Evolutionary conservation across 2,888 invertebrate species (phyloP).

Genomic region (Stegophylla sp.): DNA sequence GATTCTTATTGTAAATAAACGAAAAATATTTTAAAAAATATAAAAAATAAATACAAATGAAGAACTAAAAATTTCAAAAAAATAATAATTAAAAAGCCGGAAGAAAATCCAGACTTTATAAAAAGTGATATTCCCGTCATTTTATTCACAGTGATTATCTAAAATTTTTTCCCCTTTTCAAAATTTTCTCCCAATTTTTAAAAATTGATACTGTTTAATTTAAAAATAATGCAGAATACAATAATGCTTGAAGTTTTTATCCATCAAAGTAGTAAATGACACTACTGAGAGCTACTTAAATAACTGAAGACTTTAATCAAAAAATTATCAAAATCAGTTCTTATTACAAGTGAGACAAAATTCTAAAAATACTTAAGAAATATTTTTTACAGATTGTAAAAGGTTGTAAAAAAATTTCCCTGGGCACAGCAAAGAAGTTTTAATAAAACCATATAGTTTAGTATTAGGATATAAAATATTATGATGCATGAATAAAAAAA

Average conservation of each 20-base stretch:
- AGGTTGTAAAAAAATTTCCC: too few relatives aligned
- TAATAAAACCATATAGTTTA: too few relatives aligned
- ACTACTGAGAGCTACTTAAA: not conserved
- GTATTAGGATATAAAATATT: too few relatives aligned
- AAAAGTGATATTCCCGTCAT: not conserved
- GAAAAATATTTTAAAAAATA: not conserved
- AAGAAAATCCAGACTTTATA: not conserved
- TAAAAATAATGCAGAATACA: conserved; percentile 11
- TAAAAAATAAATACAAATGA: not conserved
- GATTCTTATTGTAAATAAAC: not conserved
- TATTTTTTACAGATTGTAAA: not conserved
- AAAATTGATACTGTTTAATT: not conserved
- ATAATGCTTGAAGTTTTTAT: not conserved
- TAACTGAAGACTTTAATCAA: not conserved
- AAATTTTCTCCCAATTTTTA: not conserved
- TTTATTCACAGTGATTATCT: not conserved
- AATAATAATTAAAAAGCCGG: not conserved
- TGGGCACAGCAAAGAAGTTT: too few relatives aligned
- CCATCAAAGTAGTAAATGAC: not conserved
- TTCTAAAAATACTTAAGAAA: not conserved
- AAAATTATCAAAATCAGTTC: not conserved
- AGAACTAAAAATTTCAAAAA: not conserved
- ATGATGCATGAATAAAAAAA: too few relatives aligned
- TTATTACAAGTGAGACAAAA: not conserved
- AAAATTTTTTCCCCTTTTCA: conserved; percentile 1